phyloP scores from a whole-genome alignment of 2,113 vertebrate species.

The Apeltes quadracus region DNA sequence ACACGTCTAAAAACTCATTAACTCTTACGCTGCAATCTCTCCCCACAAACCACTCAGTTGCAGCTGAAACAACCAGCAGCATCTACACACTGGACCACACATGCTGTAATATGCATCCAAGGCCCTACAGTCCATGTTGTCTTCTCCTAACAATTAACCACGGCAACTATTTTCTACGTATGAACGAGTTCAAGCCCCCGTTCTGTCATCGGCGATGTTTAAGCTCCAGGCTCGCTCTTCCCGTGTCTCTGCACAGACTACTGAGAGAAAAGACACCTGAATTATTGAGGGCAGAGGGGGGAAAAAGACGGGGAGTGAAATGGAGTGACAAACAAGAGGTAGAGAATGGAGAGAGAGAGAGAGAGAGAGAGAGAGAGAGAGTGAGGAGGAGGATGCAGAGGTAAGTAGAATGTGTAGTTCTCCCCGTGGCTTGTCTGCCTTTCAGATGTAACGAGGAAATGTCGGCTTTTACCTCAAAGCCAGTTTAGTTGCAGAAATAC shows the following conservation, averaged over 20 bases:
- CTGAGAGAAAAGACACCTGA: conserved; percentile 57
- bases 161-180: conserved; percentile 14
- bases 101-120: not conserved
- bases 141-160: conserved; percentile 25
- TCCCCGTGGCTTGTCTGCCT: conserved; percentile 57
- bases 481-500: conserved; percentile 46
- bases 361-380: conserved; percentile 29
- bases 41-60: not conserved
- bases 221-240: conserved; percentile 17
- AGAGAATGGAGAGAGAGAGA: conserved; percentile 2
- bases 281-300: conserved; percentile 64
- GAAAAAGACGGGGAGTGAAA: conserved; percentile 34
- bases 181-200: not conserved
- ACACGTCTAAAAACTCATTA: not conserved
- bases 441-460: conserved; percentile 59
- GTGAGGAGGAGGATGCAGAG: conserved; percentile 11
- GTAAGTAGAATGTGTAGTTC: conserved; percentile 45
- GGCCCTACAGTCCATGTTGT: conserved; percentile 10
- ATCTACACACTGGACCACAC: conserved; percentile 15
- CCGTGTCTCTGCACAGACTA: conserved; percentile 33
- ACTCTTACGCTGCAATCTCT: not conserved
- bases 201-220: conserved; percentile 33
- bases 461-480: conserved; percentile 41
- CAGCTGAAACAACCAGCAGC: not conserved
- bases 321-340: not conserved